Evolutionary conservation across 2,888 invertebrate genomes (phyloP), one percentile per base, ranked within the genome.

Genomic region (Lycophotia porphyrea): DNA sequence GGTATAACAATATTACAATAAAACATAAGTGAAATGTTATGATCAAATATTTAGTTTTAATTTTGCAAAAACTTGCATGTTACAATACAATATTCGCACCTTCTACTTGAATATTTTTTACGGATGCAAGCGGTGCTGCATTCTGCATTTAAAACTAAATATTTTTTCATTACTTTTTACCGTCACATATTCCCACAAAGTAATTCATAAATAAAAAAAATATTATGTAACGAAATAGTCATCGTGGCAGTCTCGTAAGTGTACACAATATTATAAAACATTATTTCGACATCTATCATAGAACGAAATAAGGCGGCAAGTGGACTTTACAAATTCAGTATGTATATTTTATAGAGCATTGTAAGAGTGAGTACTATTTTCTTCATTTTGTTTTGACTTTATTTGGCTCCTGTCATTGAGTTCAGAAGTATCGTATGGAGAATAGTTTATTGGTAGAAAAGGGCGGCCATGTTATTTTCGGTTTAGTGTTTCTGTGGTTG

Each of bases 1-100:
- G 89, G 90, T 90, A 85, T 27, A 44, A 27, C 18, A 49, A 36
- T n/a, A 67, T 71, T 42, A 58, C 24, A 82, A 60, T 15, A 21
- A 21, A 60, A 60, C 21, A 60, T 55, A 60, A 31, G 21, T 8
- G 21, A 58, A 58, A 52, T 13, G 52, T 52, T n/a, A n/a, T 52
- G 13, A n/a, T n/a, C 9, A 52, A 11, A 52, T 52, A 31, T 31
- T 58, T 31, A 18, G 18, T 13, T 52, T n/a, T n/a, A n/a, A n/a
- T n/a, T 52, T n/a, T 13, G 11, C n/a, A 49, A 49, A 49, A 49
- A 49, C 49, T 24, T 7, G 24, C n/a, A 49, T 5, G 13, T 52
- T n/a, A 5, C 11, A 11, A 7, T 47, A n/a, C 52, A 52, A n/a
- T 52, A 13, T n/a, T n/a, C n/a, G n/a, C 13, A 52, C n/a, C 47